phyloP scores from a whole-genome alignment of 1,140 invertebrate species.

The Scylla paramamosain region DNA sequence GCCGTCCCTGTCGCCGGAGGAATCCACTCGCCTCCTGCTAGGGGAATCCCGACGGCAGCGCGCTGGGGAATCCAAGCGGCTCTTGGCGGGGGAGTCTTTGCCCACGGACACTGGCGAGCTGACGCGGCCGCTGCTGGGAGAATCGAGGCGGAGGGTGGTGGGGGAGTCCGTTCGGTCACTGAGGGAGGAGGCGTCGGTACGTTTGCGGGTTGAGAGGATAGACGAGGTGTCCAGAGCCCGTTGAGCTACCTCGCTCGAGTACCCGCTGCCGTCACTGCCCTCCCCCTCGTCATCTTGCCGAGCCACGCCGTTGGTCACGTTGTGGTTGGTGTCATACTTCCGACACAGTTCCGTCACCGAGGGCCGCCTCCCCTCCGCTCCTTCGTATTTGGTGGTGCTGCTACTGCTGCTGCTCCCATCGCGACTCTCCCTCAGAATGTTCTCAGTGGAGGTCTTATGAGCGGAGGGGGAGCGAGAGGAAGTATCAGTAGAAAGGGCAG shows the following conservation, averaged over 20 bases:
- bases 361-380: constrained; percentile 60
- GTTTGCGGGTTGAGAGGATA: constrained; percentile 37
- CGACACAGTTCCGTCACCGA: constrained; percentile 74
- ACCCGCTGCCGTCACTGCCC: constrained; percentile 58
- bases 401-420: constrained; percentile 43
- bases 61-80: constrained; percentile 50
- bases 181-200: constrained; percentile 15
- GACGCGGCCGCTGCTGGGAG: constrained; percentile 56
- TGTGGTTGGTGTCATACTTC: constrained; percentile 76
- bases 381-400: constrained; percentile 5
- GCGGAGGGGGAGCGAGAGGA: constrained; percentile 50
- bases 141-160: constrained; percentile 59
- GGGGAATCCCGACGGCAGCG: constrained; percentile 56
- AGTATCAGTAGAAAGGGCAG: constrained; percentile 7
- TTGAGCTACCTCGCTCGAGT: not conserved
- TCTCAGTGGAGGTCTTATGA: constrained; percentile 45
- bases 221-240: not conserved
- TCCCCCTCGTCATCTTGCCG: constrained; percentile 71
- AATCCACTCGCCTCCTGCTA: constrained; percentile 38
- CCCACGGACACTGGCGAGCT: constrained; percentile 35
- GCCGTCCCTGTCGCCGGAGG: constrained; percentile 57
- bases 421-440: not conserved
- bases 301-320: constrained; percentile 63
- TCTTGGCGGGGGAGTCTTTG: constrained; percentile 59
- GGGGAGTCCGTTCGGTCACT: constrained; percentile 71